Percentiles rank a stretch among this genome's conserved stretches.
Conservation (phyloP, 2,888 invertebrate genomes). For the Hydropsyche betteni region DNA sequence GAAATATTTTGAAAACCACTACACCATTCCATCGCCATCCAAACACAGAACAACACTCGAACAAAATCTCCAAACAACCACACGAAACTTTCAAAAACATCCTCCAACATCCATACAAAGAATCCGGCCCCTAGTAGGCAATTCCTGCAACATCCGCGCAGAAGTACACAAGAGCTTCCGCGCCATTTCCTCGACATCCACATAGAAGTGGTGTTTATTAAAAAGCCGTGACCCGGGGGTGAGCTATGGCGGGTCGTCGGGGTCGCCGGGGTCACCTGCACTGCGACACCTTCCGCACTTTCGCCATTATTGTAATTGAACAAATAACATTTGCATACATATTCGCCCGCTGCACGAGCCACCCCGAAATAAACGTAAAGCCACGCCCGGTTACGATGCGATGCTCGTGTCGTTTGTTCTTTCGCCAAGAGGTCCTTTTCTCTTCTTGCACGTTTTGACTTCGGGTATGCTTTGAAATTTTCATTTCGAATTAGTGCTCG, state of each 20-base stretch:
- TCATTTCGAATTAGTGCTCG: too few species aligned
- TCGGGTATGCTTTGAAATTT: too few species aligned
- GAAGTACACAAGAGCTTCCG: not conserved
- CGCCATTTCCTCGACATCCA: not conserved
- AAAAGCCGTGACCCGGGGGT: constrained; percentile 18
- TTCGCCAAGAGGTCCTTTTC: not conserved
- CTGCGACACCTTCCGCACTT: constrained; percentile 31
- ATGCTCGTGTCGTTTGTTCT: not conserved
- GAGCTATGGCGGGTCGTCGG: too few species aligned
- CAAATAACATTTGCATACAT: constrained; percentile 38
- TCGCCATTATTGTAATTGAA: constrained; percentile 39
- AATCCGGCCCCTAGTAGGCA: too few species aligned
- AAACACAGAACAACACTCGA: too few species aligned
- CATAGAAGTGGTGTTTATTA: constrained; percentile 20
- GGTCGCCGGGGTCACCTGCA: constrained; percentile 30
- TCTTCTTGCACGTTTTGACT: too few species aligned
- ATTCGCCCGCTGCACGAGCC: constrained; percentile 7
- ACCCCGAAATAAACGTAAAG: constrained; percentile 24
- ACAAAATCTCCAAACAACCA: too few species aligned
- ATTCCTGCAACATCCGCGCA: too few species aligned
- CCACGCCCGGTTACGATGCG: not conserved
- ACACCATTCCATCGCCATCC: too few species aligned
- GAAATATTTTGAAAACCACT: too few species aligned
- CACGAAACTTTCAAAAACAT: too few species aligned
- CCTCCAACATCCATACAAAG: too few species aligned